Conservation (phyloP, 35 echinoderm and acorn worm genomes). For the Ophioderma brevispina region DNA sequence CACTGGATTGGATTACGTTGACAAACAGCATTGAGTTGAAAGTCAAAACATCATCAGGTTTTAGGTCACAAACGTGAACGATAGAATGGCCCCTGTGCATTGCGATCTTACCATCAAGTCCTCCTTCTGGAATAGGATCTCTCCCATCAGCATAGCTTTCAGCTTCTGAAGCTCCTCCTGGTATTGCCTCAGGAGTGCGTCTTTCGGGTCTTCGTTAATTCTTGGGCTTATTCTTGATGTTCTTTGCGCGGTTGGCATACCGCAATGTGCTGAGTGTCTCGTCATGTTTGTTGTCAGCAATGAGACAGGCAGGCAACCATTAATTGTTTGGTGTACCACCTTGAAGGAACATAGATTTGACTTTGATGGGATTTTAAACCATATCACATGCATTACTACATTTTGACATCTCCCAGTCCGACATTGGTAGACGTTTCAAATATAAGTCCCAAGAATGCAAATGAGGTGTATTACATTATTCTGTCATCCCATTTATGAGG, state of each 20-base stretch:
- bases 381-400: no score
- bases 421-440: no score
- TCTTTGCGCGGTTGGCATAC: conserved; percentile 99
- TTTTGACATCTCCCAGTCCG: no score
- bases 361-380: no score
- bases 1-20: no score
- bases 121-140: conserved; percentile 89
- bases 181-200: conserved; percentile 91
- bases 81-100: no score
- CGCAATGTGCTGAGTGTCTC: conserved; percentile 89
- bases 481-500: no score
- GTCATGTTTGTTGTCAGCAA: conserved; percentile 94
- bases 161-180: conserved; percentile 90
- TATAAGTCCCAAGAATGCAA: no score
- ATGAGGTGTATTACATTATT: no score
- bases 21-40: no score
- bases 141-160: conserved; percentile 86
- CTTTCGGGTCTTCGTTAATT: conserved; percentile 98
- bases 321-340: conserved; percentile 78
- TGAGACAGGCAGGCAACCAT: conserved; percentile 95
- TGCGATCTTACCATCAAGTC: conserved; percentile 78
- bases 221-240: conserved; percentile 99
- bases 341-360: neutral
- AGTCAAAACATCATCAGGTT: no score
- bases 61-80: no score